phyloP scores from a whole-genome alignment of 1,140 invertebrate genomes.

The Microplitis mediator region DNA sequence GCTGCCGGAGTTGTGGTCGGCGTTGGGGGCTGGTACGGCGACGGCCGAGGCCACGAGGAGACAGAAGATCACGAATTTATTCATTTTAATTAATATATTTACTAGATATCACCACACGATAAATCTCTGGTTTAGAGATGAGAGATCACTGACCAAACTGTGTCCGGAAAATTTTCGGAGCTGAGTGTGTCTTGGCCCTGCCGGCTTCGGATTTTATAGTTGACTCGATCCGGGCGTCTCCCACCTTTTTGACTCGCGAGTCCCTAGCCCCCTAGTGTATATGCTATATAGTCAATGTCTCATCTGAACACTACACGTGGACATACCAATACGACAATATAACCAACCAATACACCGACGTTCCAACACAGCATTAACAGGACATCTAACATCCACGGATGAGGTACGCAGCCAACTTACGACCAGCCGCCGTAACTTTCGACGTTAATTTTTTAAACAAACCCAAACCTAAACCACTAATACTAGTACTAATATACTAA shows the following conservation, averaged over 20 bases:
- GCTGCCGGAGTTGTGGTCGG: slow-evolving; percentile 28
- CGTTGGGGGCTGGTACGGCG: slow-evolving; percentile 42
- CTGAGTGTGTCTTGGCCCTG: slow-evolving; percentile 56
- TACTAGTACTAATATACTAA: background rate
- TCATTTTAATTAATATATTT: slow-evolving; percentile 43
- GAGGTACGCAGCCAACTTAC: background rate
- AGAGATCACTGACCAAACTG: slow-evolving; percentile 23
- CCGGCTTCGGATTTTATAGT: slow-evolving; percentile 60
- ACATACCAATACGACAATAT: background rate
- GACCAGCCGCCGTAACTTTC: slow-evolving; percentile 43
- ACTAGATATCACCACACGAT: background rate
- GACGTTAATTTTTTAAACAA: slow-evolving; percentile 63
- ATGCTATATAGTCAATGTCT: background rate
- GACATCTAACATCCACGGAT: no score
- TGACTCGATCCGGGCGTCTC: slow-evolving; percentile 34
- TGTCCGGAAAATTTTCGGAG: slow-evolving; percentile 57
- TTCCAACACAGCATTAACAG: no score
- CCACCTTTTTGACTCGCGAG: slow-evolving; percentile 31
- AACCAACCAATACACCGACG: background rate
- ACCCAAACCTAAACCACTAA: slow-evolving; percentile 30
- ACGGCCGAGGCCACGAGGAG: slow-evolving; percentile 45
- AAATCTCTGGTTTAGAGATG: background rate
- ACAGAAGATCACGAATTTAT: slow-evolving; percentile 47
- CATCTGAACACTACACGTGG: slow-evolving; percentile 7
- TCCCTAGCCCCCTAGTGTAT: slow-evolving; percentile 30